Base-by-base conservation (phyloP, 2,113 vertebrate genomes). In the Burhinus bistriatus region DNA sequence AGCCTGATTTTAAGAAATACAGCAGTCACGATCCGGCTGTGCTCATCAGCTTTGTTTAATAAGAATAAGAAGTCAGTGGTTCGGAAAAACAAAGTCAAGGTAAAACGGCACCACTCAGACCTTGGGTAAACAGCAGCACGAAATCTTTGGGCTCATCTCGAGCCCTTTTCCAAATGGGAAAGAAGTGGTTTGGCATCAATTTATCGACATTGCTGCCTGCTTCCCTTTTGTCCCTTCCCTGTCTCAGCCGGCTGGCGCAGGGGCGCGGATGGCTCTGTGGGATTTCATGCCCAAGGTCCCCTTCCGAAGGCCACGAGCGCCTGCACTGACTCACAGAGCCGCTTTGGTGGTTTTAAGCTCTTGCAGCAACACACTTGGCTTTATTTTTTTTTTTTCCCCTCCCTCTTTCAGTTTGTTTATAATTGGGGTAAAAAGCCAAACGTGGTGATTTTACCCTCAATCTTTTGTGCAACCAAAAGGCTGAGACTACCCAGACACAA, bases 181-280 rank as follows among this genome's bases (percentile, higher is more conserved):
- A 3, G 47, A 16, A 58, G 47, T 4, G 34, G 29, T 30, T 73
- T n/a, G 45, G n/a, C 52, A 68, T 30, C 2, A 32, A 68, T 73
- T 62, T 55, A 30, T n/a, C 1, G 6, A 6, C 2, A 0, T 5
- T 3, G 3, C 77, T 27, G 29, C 76, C 34, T 5, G 14, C 62
- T 52, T 21, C n/a, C 58, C 51, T 9, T 9, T 1, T 14, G 40
- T 61, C 73, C 59, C 66, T 36, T 27, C 55, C 52, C 34, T 1
- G 0, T 15, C 32, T n/a, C 38, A 3, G 29, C 45, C 1, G 3
- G 36, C 44, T 21, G 34, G 42, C 1, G 1, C n/a, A 11, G 55
- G 20, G 32, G 18, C 3, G 5, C 12, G 0, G 13, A 5, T 14
- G 64, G 52, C 44, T 36, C 26, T 4, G 42, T 0, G 3, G 64